A percentile compares a stretch with the other conserved stretches of the same genome.
Evolutionary conservation across 2,113 vertebrate species (phyloP).

Genomic region (Aix galericulata): DNA sequence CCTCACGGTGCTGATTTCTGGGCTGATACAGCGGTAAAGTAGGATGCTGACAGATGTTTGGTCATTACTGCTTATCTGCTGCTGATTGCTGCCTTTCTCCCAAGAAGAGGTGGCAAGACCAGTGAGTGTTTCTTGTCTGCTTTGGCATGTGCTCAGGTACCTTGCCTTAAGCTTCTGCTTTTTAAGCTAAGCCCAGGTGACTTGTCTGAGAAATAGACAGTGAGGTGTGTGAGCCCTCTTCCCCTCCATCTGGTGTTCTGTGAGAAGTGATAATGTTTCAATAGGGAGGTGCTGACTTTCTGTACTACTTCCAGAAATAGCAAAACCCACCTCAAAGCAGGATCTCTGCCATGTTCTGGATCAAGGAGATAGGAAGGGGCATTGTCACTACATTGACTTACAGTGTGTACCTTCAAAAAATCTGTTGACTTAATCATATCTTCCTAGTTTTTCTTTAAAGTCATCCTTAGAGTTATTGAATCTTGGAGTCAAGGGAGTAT

Average conservation of each 20-base stretch:
- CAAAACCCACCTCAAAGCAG: neutral
- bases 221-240: too few relatives aligned
- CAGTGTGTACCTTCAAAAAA: neutral
- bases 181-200: slow-evolving; percentile 13
- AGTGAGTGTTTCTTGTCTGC: neutral
- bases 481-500: neutral
- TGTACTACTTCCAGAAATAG: neutral
- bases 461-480: neutral
- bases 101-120: neutral
- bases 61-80: slow-evolving; percentile 10
- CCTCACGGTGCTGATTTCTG: neutral
- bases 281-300: neutral
- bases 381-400: neutral
- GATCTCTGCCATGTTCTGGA: rapidly evolving
- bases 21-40: neutral
- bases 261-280: neutral
- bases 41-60: neutral
- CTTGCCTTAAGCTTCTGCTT: neutral
- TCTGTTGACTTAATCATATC: neutral
- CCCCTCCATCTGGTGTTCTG: neutral
- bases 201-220: neutral
- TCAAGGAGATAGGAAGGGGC: neutral
- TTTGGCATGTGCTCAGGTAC: neutral
- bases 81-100: neutral
- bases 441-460: neutral